Evolutionary conservation across 2,113 vertebrate species (phyloP).

Genomic region (Gnathonemus echidnorhynchus): DNA sequence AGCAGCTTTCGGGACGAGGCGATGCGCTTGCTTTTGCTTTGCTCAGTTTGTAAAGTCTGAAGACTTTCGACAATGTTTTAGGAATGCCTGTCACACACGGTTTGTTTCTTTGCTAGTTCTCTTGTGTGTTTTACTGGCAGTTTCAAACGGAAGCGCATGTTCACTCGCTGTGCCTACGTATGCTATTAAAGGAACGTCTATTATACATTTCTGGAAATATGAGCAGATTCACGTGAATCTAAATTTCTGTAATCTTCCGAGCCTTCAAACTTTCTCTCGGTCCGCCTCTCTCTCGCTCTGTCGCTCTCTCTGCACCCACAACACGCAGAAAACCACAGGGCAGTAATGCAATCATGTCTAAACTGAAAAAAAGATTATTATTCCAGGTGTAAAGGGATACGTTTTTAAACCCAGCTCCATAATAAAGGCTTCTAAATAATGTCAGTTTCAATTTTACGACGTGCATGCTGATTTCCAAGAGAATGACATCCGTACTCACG

Average conservation of each 20-base stretch:
- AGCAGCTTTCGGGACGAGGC: background rate
- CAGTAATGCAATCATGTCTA: background rate
- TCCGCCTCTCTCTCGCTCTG: background rate
- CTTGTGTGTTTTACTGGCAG: background rate
- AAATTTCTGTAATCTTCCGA: background rate
- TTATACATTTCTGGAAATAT: background rate
- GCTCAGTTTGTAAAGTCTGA: background rate
- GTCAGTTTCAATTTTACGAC: background rate
- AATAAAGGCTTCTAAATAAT: background rate
- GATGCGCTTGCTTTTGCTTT: background rate
- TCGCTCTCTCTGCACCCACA: background rate
- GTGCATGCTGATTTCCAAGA: background rate
- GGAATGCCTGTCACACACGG: background rate
- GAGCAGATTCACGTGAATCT: background rate
- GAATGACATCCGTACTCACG: background rate
- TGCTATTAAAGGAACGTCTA: background rate
- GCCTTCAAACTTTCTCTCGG: background rate
- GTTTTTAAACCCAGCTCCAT: background rate
- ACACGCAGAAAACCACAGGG: background rate
- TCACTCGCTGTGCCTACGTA: background rate
- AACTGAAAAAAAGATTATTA: background rate
- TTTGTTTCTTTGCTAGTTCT: conserved; percentile 9
- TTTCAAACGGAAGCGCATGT: background rate
- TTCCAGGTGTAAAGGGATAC: background rate
- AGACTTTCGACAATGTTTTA: background rate